Conservation (phyloP, 2,888 invertebrate genomes). For the Leptarthrus brevirostris region DNA sequence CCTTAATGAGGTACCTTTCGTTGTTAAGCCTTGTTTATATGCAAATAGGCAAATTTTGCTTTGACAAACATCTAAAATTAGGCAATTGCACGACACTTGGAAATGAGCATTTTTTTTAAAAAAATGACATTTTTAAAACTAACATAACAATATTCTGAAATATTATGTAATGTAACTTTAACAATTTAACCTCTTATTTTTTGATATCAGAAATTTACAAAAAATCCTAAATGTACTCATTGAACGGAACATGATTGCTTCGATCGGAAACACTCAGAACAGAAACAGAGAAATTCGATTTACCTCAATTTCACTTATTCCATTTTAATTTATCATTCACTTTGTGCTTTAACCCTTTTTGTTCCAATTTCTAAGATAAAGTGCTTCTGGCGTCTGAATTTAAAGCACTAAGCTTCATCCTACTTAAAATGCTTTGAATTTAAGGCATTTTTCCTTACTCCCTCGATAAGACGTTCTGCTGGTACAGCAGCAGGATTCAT, state of each 20-base stretch:
- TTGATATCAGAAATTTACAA: too few species aligned
- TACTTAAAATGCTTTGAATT: constrained; percentile 14
- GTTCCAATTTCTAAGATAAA: background rate
- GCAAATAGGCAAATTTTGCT: background rate
- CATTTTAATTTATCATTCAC: constrained; percentile 32
- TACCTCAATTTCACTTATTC: constrained; percentile 26
- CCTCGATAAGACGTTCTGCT: background rate
- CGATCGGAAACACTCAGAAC: background rate
- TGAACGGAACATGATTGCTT: background rate
- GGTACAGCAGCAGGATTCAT: background rate
- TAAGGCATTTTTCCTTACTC: background rate
- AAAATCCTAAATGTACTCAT: constrained; percentile 12
- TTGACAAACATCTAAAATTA: background rate
- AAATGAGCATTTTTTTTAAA: too few species aligned
- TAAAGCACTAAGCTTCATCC: constrained; percentile 13
- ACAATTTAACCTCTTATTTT: too few species aligned
- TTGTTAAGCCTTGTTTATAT: background rate
- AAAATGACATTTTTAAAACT: too few species aligned
- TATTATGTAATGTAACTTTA: too few species aligned
- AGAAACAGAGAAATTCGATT: constrained; percentile 3
- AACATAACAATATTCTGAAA: too few species aligned
- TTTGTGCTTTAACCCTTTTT: constrained; percentile 14
- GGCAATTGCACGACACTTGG: too few species aligned
- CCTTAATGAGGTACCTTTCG: background rate
- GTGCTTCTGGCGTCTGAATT: constrained; percentile 17